A percentile compares a stretch with the other conserved stretches of the same genome.
These are phyloP conservation scores for Mesorhabditis sp. DNA, from an alignment of 2,888 invertebrate species.

Conservation along the genomic window DNA sequence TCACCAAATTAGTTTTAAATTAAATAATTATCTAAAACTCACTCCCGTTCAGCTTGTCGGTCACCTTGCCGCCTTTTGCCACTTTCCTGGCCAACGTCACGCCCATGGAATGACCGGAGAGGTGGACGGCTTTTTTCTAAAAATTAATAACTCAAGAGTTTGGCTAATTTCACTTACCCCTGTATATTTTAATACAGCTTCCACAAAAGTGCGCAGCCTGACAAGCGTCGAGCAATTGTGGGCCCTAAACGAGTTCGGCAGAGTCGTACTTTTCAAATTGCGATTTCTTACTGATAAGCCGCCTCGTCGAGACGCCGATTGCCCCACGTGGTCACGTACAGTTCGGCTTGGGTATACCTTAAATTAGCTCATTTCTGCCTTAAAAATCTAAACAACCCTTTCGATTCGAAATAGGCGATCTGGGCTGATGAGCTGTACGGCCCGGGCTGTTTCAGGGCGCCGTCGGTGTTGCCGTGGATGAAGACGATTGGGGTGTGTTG, in stretches of 20 bases:
- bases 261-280: not conserved
- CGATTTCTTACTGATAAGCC: not conserved
- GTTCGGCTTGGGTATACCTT: not conserved
- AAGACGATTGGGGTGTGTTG: not conserved
- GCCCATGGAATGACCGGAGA: not conserved
- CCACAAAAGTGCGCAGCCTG: not conserved
- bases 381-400: no score
- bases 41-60: not conserved
- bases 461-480: conserved; percentile 3
- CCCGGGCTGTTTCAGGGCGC: not conserved
- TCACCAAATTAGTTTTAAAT: no score
- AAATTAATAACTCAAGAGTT: no score
- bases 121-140: not conserved
- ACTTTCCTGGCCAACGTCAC: not conserved
- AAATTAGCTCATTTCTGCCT: no score
- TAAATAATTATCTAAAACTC: not conserved
- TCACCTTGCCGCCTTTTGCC: not conserved
- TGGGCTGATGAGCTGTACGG: not conserved
- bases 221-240: not conserved
- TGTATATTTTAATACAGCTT: conserved; percentile 1
- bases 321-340: not conserved
- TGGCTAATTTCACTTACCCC: conserved; percentile 6
- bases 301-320: not conserved
- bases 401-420: not conserved
- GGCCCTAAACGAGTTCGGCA: not conserved